These are phyloP conservation scores for Heteronetta atricapilla DNA, from an alignment of 2,113 vertebrate genomes.

Conservation along the genomic window DNA sequence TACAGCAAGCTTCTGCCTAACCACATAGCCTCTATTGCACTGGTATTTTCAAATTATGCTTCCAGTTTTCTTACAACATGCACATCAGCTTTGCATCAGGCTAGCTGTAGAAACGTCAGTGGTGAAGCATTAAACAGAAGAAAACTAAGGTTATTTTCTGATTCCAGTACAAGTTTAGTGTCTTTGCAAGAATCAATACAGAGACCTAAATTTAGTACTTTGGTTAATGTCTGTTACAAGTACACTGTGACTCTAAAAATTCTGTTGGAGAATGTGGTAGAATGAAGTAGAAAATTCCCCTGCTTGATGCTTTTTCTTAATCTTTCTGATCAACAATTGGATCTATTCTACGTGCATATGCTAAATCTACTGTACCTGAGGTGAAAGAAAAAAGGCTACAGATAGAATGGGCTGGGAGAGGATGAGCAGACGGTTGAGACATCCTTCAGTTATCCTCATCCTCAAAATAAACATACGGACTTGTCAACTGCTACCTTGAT, in stretches of 20 bases:
- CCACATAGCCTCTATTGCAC: not conserved
- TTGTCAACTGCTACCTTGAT: not conserved
- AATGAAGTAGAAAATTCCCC: not conserved
- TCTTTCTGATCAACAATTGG: not conserved
- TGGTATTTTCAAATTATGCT: not conserved
- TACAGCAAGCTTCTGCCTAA: not conserved
- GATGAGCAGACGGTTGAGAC: not conserved
- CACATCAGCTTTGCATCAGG: not conserved
- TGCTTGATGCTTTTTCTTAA: rapidly evolving
- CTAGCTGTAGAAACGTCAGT: not conserved
- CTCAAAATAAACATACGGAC: not conserved
- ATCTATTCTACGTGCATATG: not conserved
- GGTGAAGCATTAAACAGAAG: not conserved
- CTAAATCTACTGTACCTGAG: not conserved
- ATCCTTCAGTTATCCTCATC: not conserved
- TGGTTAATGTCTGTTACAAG: not conserved
- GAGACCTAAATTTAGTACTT: not conserved
- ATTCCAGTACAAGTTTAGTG: not conserved
- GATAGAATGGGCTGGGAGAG: not conserved
- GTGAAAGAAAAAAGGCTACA: not conserved
- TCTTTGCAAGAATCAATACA: not conserved
- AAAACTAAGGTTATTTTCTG: not conserved
- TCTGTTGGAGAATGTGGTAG: not conserved
- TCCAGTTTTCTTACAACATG: not conserved
- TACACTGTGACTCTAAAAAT: not conserved